phyloP scores from a whole-genome alignment of 2,888 invertebrate genomes.

The Aethes cnicana region DNA sequence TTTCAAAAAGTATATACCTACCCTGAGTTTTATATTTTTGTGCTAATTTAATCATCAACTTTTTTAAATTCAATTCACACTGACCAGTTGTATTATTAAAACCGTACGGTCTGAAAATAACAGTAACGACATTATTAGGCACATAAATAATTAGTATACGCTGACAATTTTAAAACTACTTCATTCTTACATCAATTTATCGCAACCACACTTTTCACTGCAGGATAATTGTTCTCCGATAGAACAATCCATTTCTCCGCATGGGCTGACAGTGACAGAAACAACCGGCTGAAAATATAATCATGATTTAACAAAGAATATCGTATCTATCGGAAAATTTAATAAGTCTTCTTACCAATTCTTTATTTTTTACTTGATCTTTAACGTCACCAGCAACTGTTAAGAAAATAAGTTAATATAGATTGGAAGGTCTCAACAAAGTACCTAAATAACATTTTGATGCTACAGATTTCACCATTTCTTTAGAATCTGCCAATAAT shows the following conservation, averaged over 20 bases:
- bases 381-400: neutral
- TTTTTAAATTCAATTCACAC: constrained; percentile 52
- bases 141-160: neutral
- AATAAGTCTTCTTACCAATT: too few species aligned
- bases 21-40: constrained; percentile 48
- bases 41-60: constrained; percentile 43
- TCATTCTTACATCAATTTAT: constrained; percentile 40
- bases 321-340: too few species aligned
- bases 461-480: too few species aligned
- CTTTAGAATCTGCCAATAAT: too few species aligned
- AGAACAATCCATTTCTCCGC: constrained; percentile 46
- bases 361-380: constrained; percentile 1
- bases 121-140: constrained; percentile 1
- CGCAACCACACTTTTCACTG: constrained; percentile 53
- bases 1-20: constrained; percentile 23
- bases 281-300: constrained; percentile 34
- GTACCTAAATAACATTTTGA: too few species aligned
- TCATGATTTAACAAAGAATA: neutral
- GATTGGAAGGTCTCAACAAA: too few species aligned
- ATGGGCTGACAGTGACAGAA: constrained; percentile 14
- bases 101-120: constrained; percentile 52
- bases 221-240: constrained; percentile 35
- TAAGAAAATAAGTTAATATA: too few species aligned
- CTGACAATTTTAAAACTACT: too few species aligned
- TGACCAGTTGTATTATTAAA: constrained; percentile 52